phyloP scores from a whole-genome alignment of 2,113 vertebrate genomes.

The Petroica traversi region DNA sequence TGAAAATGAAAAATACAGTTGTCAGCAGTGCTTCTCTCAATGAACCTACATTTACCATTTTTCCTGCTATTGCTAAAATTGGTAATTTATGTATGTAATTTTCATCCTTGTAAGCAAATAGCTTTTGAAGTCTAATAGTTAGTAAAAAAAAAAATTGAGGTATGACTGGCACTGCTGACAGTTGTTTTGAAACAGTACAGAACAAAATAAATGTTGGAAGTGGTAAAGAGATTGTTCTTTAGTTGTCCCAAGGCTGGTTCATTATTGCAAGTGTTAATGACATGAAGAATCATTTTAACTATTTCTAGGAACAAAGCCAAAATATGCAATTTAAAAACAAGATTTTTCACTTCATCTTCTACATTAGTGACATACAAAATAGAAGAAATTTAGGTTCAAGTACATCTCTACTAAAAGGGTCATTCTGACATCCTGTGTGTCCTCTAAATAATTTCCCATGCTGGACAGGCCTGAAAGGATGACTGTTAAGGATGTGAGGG shows the following conservation, averaged over 20 bases:
- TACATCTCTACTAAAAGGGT: not conserved
- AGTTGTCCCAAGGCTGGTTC: not conserved
- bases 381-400: not conserved
- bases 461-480: not conserved
- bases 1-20: not conserved
- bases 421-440: not conserved
- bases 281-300: not conserved
- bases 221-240: not conserved
- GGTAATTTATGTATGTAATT: constrained; percentile 9
- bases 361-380: not conserved
- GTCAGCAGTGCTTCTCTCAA: not conserved
- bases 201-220: constrained; percentile 14
- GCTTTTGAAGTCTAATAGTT: constrained; percentile 5
- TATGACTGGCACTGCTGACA: constrained; percentile 9
- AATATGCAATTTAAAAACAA: not conserved
- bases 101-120: not conserved
- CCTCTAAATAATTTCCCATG: not conserved
- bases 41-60: not conserved
- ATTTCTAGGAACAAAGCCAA: not conserved
- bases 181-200: not conserved
- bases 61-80: not conserved
- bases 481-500: not conserved
- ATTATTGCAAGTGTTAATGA: not conserved
- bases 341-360: not conserved
- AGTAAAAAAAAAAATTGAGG: constrained; percentile 17